Evolutionary conservation across 2,888 invertebrate species (phyloP), one percentile per base, ranked within the genome.

Genomic region (Ectobius pallidus): DNA sequence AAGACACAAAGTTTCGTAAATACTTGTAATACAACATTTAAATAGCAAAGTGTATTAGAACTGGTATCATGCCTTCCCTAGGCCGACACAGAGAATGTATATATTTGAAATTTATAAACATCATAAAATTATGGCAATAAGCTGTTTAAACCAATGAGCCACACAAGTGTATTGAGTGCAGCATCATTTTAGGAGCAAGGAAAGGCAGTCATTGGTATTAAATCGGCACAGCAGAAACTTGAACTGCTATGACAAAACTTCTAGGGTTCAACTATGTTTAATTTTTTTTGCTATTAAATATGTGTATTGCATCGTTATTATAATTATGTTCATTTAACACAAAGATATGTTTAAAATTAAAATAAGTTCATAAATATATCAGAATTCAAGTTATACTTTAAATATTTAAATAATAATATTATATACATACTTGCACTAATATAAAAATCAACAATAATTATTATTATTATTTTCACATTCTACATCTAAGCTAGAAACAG

Each of bases 281-380:
- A n/a, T n/a, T n/a, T 3, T 52, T 52, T 11, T 25, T 52, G 25
- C 25, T 14, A 25, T 2, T 52, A 11, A 52, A 16, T 27, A 58
- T 30, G n/a, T 30, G 22, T 58, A 58, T 58, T 58, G 58, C 58
- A 58, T 58, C 58, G n/a, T 58, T 27, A 27, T 27, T 27, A 27
- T 27, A 22, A 55, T 27, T 27, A 55, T 14, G 3, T n/a, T 49
- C 9, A 49, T 20, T 27, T 27, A 55, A 22, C 14, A 55, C 2
- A 55, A 27, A 22, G 9, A 22, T 22, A 6, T 52, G 18, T 52
- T 20, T n/a, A 30, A n/a, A 30, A 30, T 58, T 58, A 58, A 30
- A 58, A 58, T 58, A 58, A 58, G 30, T 2, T 32, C 30, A 58
- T 58, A 58, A 30, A 58, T n/a, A 58, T 25, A 32, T 30, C 32